Conservation (phyloP, 2,797 vertebrate genomes). For the Natrix natrix region DNA sequence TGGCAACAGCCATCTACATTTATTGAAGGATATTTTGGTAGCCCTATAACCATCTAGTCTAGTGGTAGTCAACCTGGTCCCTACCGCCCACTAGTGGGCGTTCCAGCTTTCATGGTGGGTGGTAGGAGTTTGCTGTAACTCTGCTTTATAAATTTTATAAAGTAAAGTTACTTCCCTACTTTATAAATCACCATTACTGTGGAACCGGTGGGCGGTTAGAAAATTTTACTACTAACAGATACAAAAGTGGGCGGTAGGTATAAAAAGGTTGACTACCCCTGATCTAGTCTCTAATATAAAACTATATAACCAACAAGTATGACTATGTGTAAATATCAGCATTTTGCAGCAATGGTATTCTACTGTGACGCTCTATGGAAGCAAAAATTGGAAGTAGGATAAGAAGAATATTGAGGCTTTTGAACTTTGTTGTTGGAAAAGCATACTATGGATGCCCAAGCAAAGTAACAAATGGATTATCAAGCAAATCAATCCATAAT, state of each 20-base stretch:
- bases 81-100: too few species aligned
- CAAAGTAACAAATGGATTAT: neutral
- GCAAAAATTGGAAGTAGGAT: neutral
- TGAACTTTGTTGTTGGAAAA: neutral
- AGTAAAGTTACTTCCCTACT: too few species aligned
- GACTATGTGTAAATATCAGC: neutral
- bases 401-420: neutral
- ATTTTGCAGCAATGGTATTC: neutral
- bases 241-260: too few species aligned
- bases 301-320: neutral
- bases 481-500: neutral
- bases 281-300: neutral
- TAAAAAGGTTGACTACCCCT: too few species aligned
- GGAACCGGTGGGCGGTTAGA: too few species aligned
- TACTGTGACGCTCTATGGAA: neutral
- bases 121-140: too few species aligned
- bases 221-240: too few species aligned
- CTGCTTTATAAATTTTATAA: too few species aligned
- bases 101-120: too few species aligned
- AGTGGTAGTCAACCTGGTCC: too few species aligned
- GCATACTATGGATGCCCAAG: neutral
- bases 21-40: neutral
- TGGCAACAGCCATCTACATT: neutral
- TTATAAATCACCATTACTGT: too few species aligned
- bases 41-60: neutral